Evolutionary conservation across 2,797 vertebrate species (phyloP).

Genomic region (Cheirogaleus major): DNA sequence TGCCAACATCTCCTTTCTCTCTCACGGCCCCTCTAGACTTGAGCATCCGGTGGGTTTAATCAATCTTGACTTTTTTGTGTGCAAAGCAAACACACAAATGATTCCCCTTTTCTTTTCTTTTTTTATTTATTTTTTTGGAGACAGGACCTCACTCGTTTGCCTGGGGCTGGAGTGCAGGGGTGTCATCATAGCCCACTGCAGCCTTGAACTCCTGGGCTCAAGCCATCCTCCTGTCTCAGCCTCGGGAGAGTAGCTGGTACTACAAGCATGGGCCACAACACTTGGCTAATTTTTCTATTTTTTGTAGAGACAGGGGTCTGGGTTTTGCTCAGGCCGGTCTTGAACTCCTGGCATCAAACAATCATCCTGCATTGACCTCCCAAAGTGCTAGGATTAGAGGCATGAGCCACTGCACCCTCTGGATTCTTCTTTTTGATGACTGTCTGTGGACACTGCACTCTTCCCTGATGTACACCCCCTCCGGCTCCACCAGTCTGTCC

Average conservation of each 20-base stretch:
- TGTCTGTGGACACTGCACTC: neutral
- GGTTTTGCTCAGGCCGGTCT: neutral
- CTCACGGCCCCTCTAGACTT: neutral
- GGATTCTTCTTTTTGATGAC: neutral
- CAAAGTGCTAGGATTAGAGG: neutral
- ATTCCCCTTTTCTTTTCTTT: neutral
- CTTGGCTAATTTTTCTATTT: neutral
- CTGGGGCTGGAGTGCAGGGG: neutral
- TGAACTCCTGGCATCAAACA: neutral
- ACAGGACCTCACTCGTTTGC: rapidly evolving
- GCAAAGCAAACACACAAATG: neutral
- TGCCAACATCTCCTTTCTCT: neutral
- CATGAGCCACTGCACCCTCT: neutral
- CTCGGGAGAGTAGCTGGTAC: neutral
- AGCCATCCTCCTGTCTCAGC: neutral
- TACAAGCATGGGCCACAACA: neutral
- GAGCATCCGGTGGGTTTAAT: neutral
- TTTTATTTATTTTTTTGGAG: neutral
- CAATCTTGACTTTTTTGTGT: neutral
- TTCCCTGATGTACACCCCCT: neutral
- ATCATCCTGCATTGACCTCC: neutral
- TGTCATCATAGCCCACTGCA: neutral
- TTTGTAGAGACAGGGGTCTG: neutral
- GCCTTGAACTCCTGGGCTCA: neutral
- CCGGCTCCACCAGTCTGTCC: neutral